A percentile compares a stretch with the other conserved stretches of the same genome.
Conservation (phyloP, 2,888 invertebrate species). For the Zaprionus lineosus region DNA sequence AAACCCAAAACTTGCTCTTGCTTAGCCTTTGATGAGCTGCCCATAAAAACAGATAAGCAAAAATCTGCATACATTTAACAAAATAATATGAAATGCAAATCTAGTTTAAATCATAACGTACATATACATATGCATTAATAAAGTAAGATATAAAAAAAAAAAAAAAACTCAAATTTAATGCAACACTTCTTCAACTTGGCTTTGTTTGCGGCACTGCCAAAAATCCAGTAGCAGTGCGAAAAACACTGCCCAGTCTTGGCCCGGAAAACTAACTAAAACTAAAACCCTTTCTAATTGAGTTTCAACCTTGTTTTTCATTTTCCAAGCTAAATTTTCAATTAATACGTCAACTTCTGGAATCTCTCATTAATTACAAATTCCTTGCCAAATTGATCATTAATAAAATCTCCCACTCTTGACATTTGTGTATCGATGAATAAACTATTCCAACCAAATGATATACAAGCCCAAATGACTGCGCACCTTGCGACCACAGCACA, state of each 20-base stretch:
- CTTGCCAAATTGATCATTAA: slow-evolving; percentile 47
- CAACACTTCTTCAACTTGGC: neutral
- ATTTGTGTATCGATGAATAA: slow-evolving; percentile 1
- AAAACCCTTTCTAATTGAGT: slow-evolving; percentile 33
- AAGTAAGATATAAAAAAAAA: neutral
- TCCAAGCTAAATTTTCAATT: slow-evolving; percentile 58
- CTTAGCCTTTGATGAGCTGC: slow-evolving; percentile 8
- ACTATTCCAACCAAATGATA: neutral
- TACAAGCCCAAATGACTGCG: slow-evolving; percentile 45
- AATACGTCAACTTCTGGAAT: slow-evolving; percentile 56
- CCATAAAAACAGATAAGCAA: slow-evolving; percentile 14
- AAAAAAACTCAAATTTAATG: neutral
- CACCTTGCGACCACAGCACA: slow-evolving; percentile 62
- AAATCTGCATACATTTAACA: slow-evolving; percentile 17
- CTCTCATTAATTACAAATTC: slow-evolving; percentile 65
- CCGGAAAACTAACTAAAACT: neutral
- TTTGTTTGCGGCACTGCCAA: too few relatives aligned
- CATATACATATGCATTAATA: neutral
- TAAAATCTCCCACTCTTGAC: slow-evolving; percentile 21
- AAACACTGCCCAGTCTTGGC: too few relatives aligned
- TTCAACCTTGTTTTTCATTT: slow-evolving; percentile 47
- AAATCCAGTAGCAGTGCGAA: too few relatives aligned
- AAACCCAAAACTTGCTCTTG: slow-evolving; percentile 17
- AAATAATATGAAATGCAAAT: slow-evolving; percentile 24
- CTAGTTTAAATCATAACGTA: neutral